Evolutionary conservation across 2,113 vertebrate species (phyloP), one percentile per base, ranked within the genome.

Genomic region (Silurus meridionalis): DNA sequence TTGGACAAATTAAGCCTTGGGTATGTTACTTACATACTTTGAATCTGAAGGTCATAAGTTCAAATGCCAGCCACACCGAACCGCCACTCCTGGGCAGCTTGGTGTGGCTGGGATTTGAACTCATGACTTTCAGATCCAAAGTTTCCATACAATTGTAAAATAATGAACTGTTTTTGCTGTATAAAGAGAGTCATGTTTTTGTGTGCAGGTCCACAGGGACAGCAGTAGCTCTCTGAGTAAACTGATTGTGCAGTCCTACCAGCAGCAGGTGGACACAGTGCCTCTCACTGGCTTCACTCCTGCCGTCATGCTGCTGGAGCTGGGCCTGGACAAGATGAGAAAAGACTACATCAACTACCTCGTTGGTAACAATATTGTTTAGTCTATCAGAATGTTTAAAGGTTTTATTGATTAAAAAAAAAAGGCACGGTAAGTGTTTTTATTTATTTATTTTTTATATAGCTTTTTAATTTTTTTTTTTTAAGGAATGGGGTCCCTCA

Each of bases 301-400:
- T 1, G 90, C 97, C 84, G 95, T 94, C 28, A 99, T 99, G 96
- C 95, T 99, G 83, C 94, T 99, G 80, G 97, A 99, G 92, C 94
- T 99, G 89, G 98, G 98, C 77, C 87, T 99, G 92, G 97, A 99
- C 90, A 99, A 99, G 93, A 95, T 99, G 93, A 97, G 97, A 91
- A 99, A 96, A 92, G 98, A 99, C 93, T 99, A 99, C 88, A 95
- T 98, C 86, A 97, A 95, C 92, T 98, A 97, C 93, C 97, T 99
- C 57, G 95, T 99, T 89, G 96, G 98, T 99, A 93, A 86, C 23
- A 17, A 83, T 75, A 46, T 61, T 75, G 25, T 64, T 77, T 74
- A 61, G 25, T 57, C 11, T 79, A 8, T 66, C 14, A 75, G 0
- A 10, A 60, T 21, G 19, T 48, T 53, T 21, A 75, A 19, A 4